phyloP scores from a whole-genome alignment of 2,797 vertebrate species.

The Danio choprae region DNA sequence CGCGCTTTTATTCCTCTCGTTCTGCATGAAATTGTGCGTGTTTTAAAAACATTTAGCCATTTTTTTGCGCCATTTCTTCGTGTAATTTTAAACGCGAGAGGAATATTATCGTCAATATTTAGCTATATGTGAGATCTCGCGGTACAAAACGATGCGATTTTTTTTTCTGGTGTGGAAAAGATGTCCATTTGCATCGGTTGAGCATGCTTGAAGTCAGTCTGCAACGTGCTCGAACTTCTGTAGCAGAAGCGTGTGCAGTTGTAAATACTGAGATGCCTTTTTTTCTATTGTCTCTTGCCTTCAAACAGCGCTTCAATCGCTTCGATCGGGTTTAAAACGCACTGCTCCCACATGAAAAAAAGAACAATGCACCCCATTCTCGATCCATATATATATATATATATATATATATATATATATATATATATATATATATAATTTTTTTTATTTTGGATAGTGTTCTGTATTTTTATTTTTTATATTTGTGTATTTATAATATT shows the following conservation, averaged over 20 bases:
- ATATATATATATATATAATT: too few species aligned
- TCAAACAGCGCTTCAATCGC: neutral
- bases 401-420: too few species aligned
- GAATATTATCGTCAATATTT: neutral
- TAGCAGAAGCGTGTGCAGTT: neutral
- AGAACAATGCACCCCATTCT: neutral
- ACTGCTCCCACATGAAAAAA: neutral
- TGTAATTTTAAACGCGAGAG: neutral
- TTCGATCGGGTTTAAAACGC: neutral
- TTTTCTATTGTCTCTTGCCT: constrained; percentile 17
- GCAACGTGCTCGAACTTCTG: neutral
- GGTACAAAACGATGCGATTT: neutral
- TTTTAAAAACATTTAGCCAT: neutral
- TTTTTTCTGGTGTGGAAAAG: neutral
- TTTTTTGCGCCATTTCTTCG: neutral
- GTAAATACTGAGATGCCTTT: neutral
- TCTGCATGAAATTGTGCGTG: neutral
- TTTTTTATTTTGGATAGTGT: neutral
- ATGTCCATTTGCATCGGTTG: neutral
- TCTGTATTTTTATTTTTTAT: neutral
- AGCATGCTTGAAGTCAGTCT: neutral
- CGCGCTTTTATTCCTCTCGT: constrained; percentile 7
- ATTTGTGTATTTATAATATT: neutral
- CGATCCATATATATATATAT: neutral
- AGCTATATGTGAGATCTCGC: neutral